Base-by-base conservation (phyloP, 23 tunicate species). In the Halocynthia roretzi region DNA sequence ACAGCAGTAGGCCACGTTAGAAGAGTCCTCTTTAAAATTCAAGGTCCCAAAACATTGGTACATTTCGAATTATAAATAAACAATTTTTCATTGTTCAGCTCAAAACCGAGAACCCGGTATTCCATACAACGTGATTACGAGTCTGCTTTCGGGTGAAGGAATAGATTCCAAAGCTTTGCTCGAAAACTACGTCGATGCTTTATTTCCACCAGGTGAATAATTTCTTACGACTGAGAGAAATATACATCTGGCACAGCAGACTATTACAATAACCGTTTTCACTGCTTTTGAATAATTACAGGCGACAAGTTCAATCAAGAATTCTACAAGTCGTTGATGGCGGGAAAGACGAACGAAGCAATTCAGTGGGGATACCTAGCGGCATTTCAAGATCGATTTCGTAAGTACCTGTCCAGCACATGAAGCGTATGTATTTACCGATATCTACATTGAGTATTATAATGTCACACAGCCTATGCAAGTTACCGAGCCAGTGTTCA, bases 301-400 rank as follows among this genome's bases (percentile, higher is more conserved):
- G 78, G 78, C 14, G 78, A 74, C 78, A 74, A 64, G 14, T 85
- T 62, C 23, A 51, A 82, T 4, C 50, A 51, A 20, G 86, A 85
- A 54, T 84, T 87, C 7, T 74, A 67, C 80, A 84, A 90, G 61
- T 90, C 88, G 8, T 18, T 90, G 65, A 8, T 84, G 40, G 19
- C 78, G 6, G 97, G 97, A 51, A 61, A 90, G 58, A 81, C 52
- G 50, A 63, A 66, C n/a, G 56, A 56, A 51, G 97, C 97, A 7
- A 21, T 71, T 4, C 76, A 76, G 51, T 90, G 82, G 84, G 82
- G 81, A 18, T 72, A 80, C 49, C 67, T 90, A 50, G 78, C 88
- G 64, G 72, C 97, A 21, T 51, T 22, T 6, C 40, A 56, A 14
- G 75, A 58, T 69, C 58, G 19, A 56, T 53, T 62, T 10, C 85